Evolutionary conservation across 2,888 invertebrate genomes (phyloP).

Genomic region (Caradrina clavipalpis): DNA sequence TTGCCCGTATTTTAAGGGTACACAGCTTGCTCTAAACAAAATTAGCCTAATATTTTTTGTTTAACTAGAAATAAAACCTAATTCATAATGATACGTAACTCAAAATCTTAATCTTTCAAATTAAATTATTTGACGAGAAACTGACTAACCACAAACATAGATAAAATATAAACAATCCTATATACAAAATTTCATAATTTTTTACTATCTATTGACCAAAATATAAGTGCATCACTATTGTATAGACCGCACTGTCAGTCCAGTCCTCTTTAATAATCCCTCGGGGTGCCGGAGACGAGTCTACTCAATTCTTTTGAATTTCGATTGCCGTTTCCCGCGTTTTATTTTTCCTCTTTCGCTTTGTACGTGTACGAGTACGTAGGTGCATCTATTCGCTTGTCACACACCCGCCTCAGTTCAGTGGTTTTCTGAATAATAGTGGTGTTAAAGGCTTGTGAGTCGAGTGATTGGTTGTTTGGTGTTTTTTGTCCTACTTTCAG

Average conservation of each 20-base stretch:
- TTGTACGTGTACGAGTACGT: not conserved
- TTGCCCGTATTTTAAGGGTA: slow-evolving; percentile 12
- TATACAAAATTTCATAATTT: too few species aligned
- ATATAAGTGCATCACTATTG: not conserved
- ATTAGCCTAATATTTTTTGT: too few species aligned
- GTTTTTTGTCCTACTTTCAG: not conserved
- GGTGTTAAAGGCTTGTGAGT: slow-evolving; percentile 23
- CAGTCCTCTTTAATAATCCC: slow-evolving; percentile 1
- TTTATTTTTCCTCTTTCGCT: slow-evolving; percentile 34
- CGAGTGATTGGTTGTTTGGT: slow-evolving; percentile 19
- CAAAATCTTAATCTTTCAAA: too few species aligned
- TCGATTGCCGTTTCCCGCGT: slow-evolving; percentile 32
- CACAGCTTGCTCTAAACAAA: too few species aligned
- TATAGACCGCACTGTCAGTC: not conserved
- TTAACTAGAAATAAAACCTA: too few species aligned
- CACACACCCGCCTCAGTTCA: slow-evolving; percentile 13
- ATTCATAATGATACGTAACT: too few species aligned
- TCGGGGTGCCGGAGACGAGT: slow-evolving; percentile 15
- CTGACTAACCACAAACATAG: too few species aligned
- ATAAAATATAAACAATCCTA: too few species aligned
- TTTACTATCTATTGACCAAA: too few species aligned
- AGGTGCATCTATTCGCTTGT: slow-evolving; percentile 30
- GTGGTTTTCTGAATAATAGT: slow-evolving; percentile 40
- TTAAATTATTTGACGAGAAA: too few species aligned
- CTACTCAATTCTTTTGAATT: slow-evolving; percentile 47